phyloP scores from a whole-genome alignment of 1,140 invertebrate genomes.

The Pantala flavescens region DNA sequence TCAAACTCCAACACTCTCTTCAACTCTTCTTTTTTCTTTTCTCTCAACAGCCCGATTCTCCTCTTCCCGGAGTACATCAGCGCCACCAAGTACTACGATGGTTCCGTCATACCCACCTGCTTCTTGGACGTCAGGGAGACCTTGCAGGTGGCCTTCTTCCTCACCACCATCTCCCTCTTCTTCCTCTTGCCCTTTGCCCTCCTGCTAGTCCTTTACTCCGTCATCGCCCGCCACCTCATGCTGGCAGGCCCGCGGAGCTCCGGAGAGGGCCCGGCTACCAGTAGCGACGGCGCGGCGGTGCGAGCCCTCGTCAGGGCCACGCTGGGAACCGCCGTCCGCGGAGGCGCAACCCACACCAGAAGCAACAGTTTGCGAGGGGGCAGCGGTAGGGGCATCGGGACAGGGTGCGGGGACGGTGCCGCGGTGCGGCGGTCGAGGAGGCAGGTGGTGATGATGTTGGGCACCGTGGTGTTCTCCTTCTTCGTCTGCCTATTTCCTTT shows the following conservation, averaged over 20 bases:
- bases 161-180: conserved; percentile 58
- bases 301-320: not conserved
- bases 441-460: conserved; percentile 70
- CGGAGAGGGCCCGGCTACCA: conserved; percentile 34
- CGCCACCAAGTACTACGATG: conserved; percentile 41
- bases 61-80: conserved; percentile 47
- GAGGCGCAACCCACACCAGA: conserved; percentile 10
- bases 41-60: conserved; percentile 47
- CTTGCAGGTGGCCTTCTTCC: conserved; percentile 62
- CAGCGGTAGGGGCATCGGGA: not conserved
- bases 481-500: conserved; percentile 80
- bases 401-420: conserved; percentile 21
- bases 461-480: conserved; percentile 71
- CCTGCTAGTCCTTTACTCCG: conserved; percentile 60
- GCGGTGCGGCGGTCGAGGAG: conserved; percentile 41
- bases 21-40: not conserved
- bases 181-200: conserved; percentile 66
- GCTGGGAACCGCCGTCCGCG: not conserved
- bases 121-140: conserved; percentile 51
- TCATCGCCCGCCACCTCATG: conserved; percentile 64
- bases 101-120: conserved; percentile 46
- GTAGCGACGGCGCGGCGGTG: conserved; percentile 23
- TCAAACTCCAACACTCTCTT: not conserved
- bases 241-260: conserved; percentile 44
- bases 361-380: conserved; percentile 19